Evolutionary conservation across 2,113 vertebrate genomes (phyloP).

Genomic region (Pelodiscus sinensis): DNA sequence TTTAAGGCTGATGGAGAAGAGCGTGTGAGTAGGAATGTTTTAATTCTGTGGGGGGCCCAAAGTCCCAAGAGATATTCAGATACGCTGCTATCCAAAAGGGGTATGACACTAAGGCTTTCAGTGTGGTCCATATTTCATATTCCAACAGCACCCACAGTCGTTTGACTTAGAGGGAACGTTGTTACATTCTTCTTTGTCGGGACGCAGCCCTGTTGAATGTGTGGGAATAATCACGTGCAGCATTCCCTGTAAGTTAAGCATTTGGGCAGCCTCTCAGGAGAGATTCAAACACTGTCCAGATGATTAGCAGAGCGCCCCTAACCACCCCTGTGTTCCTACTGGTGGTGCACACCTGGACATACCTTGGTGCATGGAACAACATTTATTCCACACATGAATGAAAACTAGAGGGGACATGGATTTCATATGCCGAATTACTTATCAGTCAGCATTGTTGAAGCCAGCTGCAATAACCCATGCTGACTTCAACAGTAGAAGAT

Average conservation of each 20-base stretch:
- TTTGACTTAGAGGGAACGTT: neutral
- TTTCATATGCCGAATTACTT: neutral
- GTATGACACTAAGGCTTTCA: neutral
- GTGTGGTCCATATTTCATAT: neutral
- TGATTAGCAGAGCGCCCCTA: too few relatives aligned
- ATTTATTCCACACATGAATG: too few relatives aligned
- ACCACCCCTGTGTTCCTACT: too few relatives aligned
- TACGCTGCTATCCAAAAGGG: fast-evolving
- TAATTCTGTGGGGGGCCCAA: neutral
- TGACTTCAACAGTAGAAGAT: neutral
- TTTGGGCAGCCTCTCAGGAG: too few relatives aligned
- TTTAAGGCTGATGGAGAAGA: slow-evolving; percentile 16
- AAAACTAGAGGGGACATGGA: too few relatives aligned
- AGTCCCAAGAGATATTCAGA: neutral
- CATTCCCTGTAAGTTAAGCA: too few relatives aligned
- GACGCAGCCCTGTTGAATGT: fast-evolving
- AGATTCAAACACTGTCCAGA: too few relatives aligned
- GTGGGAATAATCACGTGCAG: neutral
- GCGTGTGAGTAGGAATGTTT: neutral
- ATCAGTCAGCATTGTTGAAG: neutral
- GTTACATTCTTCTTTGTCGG: neutral
- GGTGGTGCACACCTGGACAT: too few relatives aligned
- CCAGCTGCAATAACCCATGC: neutral
- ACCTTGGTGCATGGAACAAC: too few relatives aligned
- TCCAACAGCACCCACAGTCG: fast-evolving